Evolutionary conservation across 2,113 vertebrate species (phyloP), one percentile per base, ranked within the genome.

Genomic region (Hiodon alosoides): DNA sequence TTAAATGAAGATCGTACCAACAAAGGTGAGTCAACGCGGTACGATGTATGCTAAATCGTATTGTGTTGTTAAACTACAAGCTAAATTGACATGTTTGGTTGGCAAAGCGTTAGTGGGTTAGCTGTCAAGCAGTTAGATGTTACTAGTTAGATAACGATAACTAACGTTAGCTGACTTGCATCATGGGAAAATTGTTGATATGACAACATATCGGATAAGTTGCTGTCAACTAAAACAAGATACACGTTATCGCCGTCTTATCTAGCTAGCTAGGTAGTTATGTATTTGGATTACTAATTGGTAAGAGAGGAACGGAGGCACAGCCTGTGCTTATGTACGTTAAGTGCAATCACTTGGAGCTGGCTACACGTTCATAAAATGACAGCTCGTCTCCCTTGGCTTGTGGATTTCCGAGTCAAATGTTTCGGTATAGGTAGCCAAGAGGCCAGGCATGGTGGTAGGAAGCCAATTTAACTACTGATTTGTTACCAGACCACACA

Each of bases 1-100:
- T 89, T 91, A 91, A 91, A 91, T 91, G 91, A 91, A 91, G 90
- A 91, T 89, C 90, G 87, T 88, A 89, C 86, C 89, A 90, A 91
- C 86, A 90, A 85, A 91, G 90, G 91, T 92, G 78, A 89, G 90
- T 57, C 52, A 8, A 54, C 57, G 6, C 50, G 11, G 67, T 48
- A 57, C 50, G 65, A 62, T 67, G 58, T 67, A 46, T 60, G 4
- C 66, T 50, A 52, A 55, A 17, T 65, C 48, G 7, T 10, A 10
- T 47, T 11, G 64, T 47, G 46, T 47, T 73, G 11, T 73, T 62
- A 16, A 65, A 60, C 16, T 52, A 73, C 16, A 51, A 51, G 48
- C 70, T 17, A 17, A 66, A 17, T 62, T 77, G 48, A 54, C 3
- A 60, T 16, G 47, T 62, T 67, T 53, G 50, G 71, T 50, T 74